Percentiles rank a stretch among this genome's conserved stretches.
These are phyloP conservation scores for Hipposideros armiger DNA, from an alignment of 2,113 vertebrate genomes.

Conservation along the genomic window DNA sequence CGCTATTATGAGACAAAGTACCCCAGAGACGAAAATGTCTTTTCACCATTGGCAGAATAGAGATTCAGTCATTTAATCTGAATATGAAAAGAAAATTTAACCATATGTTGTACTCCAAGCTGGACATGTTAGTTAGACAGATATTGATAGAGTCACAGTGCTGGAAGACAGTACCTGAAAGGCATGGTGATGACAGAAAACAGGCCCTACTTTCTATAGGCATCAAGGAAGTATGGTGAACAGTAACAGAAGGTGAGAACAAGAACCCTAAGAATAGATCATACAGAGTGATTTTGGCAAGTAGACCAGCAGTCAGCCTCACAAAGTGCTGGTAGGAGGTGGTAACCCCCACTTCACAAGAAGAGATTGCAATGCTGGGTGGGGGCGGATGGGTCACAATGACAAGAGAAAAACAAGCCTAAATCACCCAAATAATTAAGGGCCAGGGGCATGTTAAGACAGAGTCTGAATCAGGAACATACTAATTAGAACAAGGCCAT, in stretches of 20 bases:
- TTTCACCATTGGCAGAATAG: not conserved
- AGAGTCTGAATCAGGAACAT: not conserved
- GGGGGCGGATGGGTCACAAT: accelerated
- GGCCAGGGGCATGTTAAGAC: not conserved
- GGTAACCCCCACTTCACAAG: not conserved
- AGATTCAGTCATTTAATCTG: not conserved
- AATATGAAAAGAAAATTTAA: not conserved
- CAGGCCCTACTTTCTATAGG: not conserved
- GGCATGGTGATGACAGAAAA: not conserved
- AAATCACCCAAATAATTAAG: not conserved
- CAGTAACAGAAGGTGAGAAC: not conserved
- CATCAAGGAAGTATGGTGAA: not conserved
- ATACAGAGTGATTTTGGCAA: not conserved
- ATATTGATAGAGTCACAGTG: not conserved
- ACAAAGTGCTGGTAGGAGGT: not conserved
- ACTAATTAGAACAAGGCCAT: not conserved
- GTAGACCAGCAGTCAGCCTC: not conserved
- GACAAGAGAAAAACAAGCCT: not conserved
- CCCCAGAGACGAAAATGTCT: not conserved
- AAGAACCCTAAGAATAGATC: not conserved
- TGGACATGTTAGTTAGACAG: not conserved
- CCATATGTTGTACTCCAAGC: not conserved
- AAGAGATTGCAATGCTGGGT: not conserved
- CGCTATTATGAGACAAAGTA: not conserved
- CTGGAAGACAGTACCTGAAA: not conserved